Evolutionary conservation across 2,888 invertebrate species (phyloP), one percentile per base, ranked within the genome.

Genomic region (Drosophila pullipes): DNA sequence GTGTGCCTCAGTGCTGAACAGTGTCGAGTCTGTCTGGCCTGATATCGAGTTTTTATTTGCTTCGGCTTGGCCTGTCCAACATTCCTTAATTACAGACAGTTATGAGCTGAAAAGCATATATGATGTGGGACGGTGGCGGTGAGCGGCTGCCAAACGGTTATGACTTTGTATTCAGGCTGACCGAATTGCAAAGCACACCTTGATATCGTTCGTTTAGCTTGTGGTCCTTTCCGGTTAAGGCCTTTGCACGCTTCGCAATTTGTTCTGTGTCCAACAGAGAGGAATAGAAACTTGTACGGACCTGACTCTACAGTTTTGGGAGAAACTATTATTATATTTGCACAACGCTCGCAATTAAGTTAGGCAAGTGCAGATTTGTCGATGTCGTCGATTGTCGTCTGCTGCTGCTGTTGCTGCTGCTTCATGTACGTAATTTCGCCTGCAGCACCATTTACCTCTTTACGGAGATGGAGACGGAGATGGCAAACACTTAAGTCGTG

Each of bases 71-170:
- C 71, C 62, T 31, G 76, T 64, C 64, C 82, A 82, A 90, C 88
- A 83, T 85, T 78, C 85, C 90, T 90, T 86, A 90, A 86, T 86
- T 90, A 86, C 87, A 76, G 84, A 79, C 90, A 90, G 89, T 89
- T 86, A 89, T 90, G 89, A 71, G 87, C 85, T 90, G 87, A 86
- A 86, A 86, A 86, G 85, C 85, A 86, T 86, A 86, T 90, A 78
- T 90, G 84, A 86, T 90, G 89, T 28, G 22, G 44, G 44, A 11
- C 39, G 74, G 35, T 28, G n/a, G 13, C 16, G 18, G 47, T 22
- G 60, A 4, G 44, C 52, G 52, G 66, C 49, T 69, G 78, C 81
- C 83, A 76, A 89, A 86, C 74, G 76, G 78, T 85, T 85, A 90
- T 85, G 85, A 89, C 89, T 86, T 82, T 89, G 55, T 69, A 81